Evolutionary conservation across 2,113 vertebrate species (phyloP).

Genomic region (Ctenodactylus gundi): DNA sequence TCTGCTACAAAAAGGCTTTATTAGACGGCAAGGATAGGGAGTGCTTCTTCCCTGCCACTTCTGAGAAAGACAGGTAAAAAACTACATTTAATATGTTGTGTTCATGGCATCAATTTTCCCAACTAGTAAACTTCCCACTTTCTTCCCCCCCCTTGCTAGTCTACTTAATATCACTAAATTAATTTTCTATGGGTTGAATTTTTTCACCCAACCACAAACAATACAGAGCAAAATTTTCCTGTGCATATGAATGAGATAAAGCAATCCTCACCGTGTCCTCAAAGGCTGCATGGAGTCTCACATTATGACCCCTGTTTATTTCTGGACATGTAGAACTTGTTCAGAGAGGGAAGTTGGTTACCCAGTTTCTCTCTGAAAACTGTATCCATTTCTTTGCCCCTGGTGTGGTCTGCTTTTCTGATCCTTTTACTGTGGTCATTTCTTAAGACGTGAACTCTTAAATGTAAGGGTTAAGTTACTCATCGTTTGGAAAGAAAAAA

Average conservation of each 20-base stretch:
- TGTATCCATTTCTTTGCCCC: background rate
- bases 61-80: background rate
- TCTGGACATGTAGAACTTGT: background rate
- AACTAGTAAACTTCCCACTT: background rate
- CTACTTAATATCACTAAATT: slow-evolving; percentile 47
- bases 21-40: background rate
- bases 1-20: slow-evolving; percentile 49
- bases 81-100: background rate
- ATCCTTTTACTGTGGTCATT: background rate
- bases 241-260: slow-evolving; percentile 5
- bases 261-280: background rate
- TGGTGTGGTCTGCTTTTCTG: background rate
- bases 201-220: slow-evolving; percentile 19
- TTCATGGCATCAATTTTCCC: slow-evolving; percentile 30
- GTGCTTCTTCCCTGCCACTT: background rate
- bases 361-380: background rate
- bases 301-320: background rate
- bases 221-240: slow-evolving; percentile 1
- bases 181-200: slow-evolving; percentile 53
- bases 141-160: background rate
- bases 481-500: background rate
- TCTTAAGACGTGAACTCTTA: background rate
- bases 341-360: background rate
- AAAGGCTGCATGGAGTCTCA: background rate
- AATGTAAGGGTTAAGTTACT: background rate